Percentiles rank a stretch among this genome's conserved stretches.
Conservation (phyloP, 2,113 vertebrate genomes). For the Atherinomorus stipes region DNA sequence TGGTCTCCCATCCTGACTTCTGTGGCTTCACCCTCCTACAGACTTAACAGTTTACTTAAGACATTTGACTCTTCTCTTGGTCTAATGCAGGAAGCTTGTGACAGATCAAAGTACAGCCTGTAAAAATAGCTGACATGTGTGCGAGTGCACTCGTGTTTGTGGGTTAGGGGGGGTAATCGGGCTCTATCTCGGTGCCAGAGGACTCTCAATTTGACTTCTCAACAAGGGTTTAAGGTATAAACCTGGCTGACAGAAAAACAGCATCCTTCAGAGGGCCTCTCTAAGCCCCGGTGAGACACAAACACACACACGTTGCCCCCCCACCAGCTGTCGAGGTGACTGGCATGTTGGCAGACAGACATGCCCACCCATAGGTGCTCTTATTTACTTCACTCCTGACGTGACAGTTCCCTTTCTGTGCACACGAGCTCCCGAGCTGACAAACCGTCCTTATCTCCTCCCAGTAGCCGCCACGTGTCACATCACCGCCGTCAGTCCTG, state of each 20-base stretch:
- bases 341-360: constrained; percentile 78
- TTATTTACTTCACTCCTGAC: constrained; percentile 67
- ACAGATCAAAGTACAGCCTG: constrained; percentile 73
- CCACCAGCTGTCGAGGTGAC: constrained; percentile 68
- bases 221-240: constrained; percentile 80
- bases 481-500: constrained; percentile 56
- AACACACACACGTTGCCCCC: constrained; percentile 25
- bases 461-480: constrained; percentile 49
- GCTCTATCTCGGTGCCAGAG: constrained; percentile 62
- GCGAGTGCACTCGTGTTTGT: constrained; percentile 29
- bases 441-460: constrained; percentile 66
- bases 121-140: constrained; percentile 43
- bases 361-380: constrained; percentile 81
- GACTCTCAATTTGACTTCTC: constrained; percentile 65
- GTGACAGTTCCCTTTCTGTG: constrained; percentile 75
- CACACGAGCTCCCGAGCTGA: constrained; percentile 65
- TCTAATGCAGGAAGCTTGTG: constrained; percentile 61
- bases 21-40: constrained; percentile 1
- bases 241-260: constrained; percentile 79
- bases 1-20: too few species aligned
- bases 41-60: constrained; percentile 55
- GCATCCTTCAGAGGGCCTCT: constrained; percentile 61
- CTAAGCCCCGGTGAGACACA: constrained; percentile 63
- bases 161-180: constrained; percentile 49
- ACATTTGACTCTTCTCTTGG: constrained; percentile 67